Evolutionary conservation across 2,113 vertebrate species (phyloP).

Genomic region (Onychorhynchus coronatus): DNA sequence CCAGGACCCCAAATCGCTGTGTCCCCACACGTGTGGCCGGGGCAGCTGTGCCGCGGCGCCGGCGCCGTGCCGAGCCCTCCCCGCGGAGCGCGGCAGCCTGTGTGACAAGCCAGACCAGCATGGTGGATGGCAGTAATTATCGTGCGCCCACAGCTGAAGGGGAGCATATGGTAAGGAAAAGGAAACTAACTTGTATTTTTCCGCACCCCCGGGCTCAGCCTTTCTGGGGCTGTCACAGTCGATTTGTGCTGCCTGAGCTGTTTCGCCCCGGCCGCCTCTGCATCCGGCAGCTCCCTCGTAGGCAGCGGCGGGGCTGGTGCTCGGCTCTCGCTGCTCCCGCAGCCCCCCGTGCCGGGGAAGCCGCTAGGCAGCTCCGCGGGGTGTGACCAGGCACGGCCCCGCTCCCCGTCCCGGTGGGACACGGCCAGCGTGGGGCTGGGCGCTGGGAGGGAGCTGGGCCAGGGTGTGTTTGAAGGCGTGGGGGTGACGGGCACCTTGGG

Average conservation of each 20-base stretch:
- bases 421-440: accelerated
- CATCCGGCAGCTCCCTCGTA: not conserved
- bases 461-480: accelerated
- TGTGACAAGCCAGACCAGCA: constrained; percentile 52
- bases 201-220: constrained; percentile 65
- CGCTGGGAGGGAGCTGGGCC: accelerated
- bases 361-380: not conserved
- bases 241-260: constrained; percentile 78
- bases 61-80: not conserved
- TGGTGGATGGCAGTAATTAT: constrained; percentile 66
- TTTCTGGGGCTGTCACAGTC: constrained; percentile 77
- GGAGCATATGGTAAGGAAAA: constrained; percentile 76
- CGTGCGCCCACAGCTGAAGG: constrained; percentile 72
- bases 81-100: not conserved
- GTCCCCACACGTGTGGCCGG: accelerated
- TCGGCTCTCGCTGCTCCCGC: not conserved
- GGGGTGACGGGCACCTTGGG: not conserved
- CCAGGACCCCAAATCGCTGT: accelerated
- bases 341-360: not conserved
- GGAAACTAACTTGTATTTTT: constrained; percentile 66
- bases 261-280: constrained; percentile 20
- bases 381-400: accelerated
- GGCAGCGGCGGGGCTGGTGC: not conserved
- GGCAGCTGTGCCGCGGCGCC: not conserved
- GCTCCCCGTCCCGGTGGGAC: not conserved